Evolutionary conservation across 2,113 vertebrate genomes (phyloP).

Genomic region (Tenrec ecaudatus): DNA sequence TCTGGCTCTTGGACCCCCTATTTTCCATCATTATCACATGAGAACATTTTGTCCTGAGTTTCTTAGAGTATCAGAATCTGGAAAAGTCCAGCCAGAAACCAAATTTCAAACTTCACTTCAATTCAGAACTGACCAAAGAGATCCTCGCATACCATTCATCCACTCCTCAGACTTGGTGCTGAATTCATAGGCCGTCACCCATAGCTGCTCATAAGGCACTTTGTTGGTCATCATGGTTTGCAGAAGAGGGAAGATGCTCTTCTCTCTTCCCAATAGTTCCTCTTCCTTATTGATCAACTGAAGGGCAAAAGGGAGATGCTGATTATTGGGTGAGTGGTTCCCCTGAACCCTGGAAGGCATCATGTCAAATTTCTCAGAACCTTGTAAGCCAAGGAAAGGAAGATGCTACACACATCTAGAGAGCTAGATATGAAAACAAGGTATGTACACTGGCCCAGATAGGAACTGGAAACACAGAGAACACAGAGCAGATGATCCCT

Average conservation of each 20-base stretch:
- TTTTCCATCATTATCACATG: not conserved
- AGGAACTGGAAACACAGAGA: no score
- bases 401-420: not conserved
- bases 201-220: slow-evolving; percentile 93
- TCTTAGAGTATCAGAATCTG: not conserved
- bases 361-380: not conserved
- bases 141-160: slow-evolving; percentile 90
- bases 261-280: slow-evolving; percentile 89
- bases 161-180: slow-evolving; percentile 91
- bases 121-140: slow-evolving; percentile 30
- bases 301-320: not conserved
- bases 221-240: slow-evolving; percentile 89
- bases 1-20: not conserved
- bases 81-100: slow-evolving; percentile 8
- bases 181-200: slow-evolving; percentile 91
- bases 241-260: slow-evolving; percentile 90
- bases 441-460: no score
- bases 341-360: not conserved
- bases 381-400: not conserved
- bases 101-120: not conserved
- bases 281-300: slow-evolving; percentile 94
- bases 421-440: not conserved
- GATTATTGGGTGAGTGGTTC: not conserved
- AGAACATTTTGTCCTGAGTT: not conserved
- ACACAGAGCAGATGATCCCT: no score